Percentiles rank a stretch among this genome's conserved stretches.
Evolutionary conservation across 1,140 invertebrate genomes (phyloP).

Genomic region (Zaprionus capensis): DNA sequence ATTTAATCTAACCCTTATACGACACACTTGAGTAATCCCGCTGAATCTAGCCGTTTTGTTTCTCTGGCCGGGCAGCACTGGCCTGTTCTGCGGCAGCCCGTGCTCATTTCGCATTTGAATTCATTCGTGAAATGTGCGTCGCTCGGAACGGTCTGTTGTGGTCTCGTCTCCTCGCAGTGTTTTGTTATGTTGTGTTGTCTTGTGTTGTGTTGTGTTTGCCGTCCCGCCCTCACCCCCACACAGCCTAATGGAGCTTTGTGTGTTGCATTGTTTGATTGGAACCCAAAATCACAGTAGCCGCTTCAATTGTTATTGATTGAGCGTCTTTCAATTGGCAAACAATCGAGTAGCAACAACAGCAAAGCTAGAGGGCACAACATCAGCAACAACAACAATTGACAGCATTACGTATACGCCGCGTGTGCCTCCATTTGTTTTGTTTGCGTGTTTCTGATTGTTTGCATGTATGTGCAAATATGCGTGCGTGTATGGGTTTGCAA

Average conservation of each 20-base stretch:
- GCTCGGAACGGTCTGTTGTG: slow-evolving; percentile 61
- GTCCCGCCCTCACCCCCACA: slow-evolving; percentile 15
- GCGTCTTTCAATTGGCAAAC: slow-evolving; percentile 75
- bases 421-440: slow-evolving; percentile 60
- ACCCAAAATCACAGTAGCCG: slow-evolving; percentile 53
- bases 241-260: slow-evolving; percentile 10
- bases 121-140: slow-evolving; percentile 80
- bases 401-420: slow-evolving; percentile 72
- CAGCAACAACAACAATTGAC: slow-evolving; percentile 44
- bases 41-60: background rate
- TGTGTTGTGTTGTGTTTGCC: slow-evolving; percentile 35
- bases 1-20: background rate
- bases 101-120: slow-evolving; percentile 81
- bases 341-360: slow-evolving; percentile 59
- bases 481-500: slow-evolving; percentile 9
- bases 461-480: slow-evolving; percentile 9
- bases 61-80: background rate
- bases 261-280: slow-evolving; percentile 7
- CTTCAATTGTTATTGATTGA: slow-evolving; percentile 72
- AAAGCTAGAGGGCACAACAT: slow-evolving; percentile 7
- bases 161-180: slow-evolving; percentile 15
- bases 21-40: background rate
- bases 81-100: slow-evolving; percentile 30
- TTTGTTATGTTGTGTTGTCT: slow-evolving; percentile 32
- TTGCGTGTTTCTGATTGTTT: slow-evolving; percentile 55